These are phyloP conservation scores for Onychorhynchus coronatus DNA, from an alignment of 2,113 vertebrate genomes.

Conservation along the genomic window DNA sequence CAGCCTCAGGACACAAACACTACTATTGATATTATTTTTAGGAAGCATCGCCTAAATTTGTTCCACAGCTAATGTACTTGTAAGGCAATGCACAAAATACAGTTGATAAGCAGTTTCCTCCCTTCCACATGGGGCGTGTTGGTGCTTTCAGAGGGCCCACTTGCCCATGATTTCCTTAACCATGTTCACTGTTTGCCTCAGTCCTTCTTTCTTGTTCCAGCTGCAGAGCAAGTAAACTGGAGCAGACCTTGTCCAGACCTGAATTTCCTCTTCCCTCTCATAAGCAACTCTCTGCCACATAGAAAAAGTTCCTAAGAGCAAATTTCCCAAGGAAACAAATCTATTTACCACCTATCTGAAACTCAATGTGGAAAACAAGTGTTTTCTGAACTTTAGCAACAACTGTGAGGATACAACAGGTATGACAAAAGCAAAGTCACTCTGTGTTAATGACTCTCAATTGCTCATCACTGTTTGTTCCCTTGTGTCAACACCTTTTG, in stretches of 20 bases:
- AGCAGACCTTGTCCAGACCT: background rate
- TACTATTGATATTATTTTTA: background rate
- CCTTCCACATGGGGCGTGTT: background rate
- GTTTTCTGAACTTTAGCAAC: background rate
- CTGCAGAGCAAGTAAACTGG: background rate
- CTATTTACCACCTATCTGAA: background rate
- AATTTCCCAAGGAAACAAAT: background rate
- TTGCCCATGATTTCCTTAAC: background rate
- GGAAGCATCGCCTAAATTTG: background rate
- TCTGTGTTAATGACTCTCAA: background rate
- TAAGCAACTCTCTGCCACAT: background rate
- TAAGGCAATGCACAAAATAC: background rate
- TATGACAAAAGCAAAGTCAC: background rate
- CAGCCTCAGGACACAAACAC: background rate
- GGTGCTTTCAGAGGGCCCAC: background rate
- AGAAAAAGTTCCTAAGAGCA: background rate
- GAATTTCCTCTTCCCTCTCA: background rate
- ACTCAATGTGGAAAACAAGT: background rate
- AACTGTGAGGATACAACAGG: background rate
- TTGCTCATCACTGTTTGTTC: background rate
- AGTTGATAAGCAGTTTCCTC: background rate
- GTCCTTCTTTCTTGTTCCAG: background rate
- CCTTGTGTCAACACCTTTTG: background rate
- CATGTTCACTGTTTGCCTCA: background rate
- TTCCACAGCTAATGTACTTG: background rate